phyloP scores from a whole-genome alignment of 2,888 invertebrate genomes.

The Endotricha flammealis region DNA sequence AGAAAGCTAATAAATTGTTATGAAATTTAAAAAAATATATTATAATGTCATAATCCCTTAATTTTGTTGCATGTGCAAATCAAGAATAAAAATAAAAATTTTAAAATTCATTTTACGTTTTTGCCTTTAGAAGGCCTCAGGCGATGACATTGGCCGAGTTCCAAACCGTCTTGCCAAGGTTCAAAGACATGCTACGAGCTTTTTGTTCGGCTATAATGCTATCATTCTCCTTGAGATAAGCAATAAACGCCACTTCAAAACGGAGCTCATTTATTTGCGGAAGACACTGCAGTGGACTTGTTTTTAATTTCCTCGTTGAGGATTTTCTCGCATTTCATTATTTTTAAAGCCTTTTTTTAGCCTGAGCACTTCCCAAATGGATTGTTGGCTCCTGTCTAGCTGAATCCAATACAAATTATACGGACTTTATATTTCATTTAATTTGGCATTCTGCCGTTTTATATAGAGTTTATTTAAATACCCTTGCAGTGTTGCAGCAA shows the following conservation, averaged over 20 bases:
- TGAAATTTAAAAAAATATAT: too few relatives aligned
- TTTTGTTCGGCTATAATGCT: constrained; percentile 59
- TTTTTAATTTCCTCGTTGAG: constrained; percentile 50
- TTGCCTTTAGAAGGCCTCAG: constrained; percentile 44
- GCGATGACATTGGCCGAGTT: constrained; percentile 59
- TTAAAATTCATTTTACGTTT: constrained; percentile 35
- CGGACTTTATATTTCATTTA: neutral
- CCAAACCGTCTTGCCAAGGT: constrained; percentile 72
- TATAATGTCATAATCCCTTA: too few relatives aligned
- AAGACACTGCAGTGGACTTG: constrained; percentile 51
- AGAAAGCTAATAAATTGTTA: too few relatives aligned
- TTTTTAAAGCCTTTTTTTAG: constrained; percentile 33
- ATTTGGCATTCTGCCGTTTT: neutral
- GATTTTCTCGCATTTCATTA: constrained; percentile 45
- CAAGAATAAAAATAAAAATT: too few relatives aligned
- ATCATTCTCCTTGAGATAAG: constrained; percentile 67
- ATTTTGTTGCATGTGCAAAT: too few relatives aligned
- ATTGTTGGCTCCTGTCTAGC: constrained; percentile 5
- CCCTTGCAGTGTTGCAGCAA: too few relatives aligned
- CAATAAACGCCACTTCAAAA: constrained; percentile 68
- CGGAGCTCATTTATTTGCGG: constrained; percentile 61
- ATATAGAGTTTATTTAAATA: too few relatives aligned
- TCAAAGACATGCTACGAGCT: constrained; percentile 66
- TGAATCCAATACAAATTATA: constrained; percentile 4
- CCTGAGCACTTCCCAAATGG: constrained; percentile 17